Evolutionary conservation across 2,797 vertebrate species (phyloP), one percentile per base, ranked within the genome.

Genomic region (Coregonus ussuriensis): DNA sequence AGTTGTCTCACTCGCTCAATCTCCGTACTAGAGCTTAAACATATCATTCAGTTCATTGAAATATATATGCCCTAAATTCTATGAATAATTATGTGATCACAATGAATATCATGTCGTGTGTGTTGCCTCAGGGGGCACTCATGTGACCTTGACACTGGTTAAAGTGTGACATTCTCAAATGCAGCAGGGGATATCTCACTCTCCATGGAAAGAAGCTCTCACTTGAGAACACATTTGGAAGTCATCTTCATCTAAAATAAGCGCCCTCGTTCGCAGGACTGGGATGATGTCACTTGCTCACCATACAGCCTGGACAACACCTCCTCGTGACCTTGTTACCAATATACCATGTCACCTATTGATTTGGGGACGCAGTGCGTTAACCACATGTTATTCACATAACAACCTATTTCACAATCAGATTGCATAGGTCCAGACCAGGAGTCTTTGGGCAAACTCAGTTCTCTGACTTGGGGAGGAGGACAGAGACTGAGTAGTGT

Each of bases 311-410:
- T 72, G 76, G 89, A 89, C 91, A 93, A 91, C 11, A 47, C 41
- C 91, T 93, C 89, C 90, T 88, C 69, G 47, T 83, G 92, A 93
- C 92, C 93, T 92, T 93, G 90, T 94, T 94, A 88, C 92, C 91
- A 91, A 92, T 93, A 93, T 93, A 94, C 90, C 83, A 75, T 72
- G 87, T 86, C 84, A 78, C 81, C 79, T 93, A 94, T 95, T 88
- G 93, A 95, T 94, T 94, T 88, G 89, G 84, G 83, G 88, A 89
- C 85, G 76, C 65, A 75, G 85, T 85, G 83, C 85, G 89, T 91
- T 92, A 89, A 84, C 91, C 91, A 93, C 91, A 82, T 87, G 90
- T 86, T 90, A 90, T 86, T 78, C 72, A 86, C 89, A 87, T 88
- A 89, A 91, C 91, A 92, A 93, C 91, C 93, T 89, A 93, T 93